Base-by-base conservation (phyloP, 1,140 invertebrate genomes). In the Oscheius sp. region DNA sequence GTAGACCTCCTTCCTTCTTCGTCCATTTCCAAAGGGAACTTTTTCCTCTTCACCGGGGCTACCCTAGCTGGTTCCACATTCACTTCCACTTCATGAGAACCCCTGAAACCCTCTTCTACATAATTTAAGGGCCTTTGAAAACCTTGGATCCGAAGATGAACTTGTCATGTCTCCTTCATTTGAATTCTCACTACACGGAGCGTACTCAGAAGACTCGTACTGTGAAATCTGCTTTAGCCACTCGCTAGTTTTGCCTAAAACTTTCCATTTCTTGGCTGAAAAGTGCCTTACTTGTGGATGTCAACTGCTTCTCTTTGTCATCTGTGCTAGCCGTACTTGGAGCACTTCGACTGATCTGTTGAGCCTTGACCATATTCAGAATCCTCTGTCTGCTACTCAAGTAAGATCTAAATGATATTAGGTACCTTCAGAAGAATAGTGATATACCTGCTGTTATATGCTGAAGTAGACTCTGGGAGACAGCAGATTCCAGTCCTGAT, bases 401-500 rank as follows among this genome's bases (percentile, higher is more conserved):
- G 67, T 49, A 72, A 26, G 36, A 52, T 58, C 63, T 63, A 63
- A 34, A 63, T 10, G 20, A 34, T 15, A 15, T n/a, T 63, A 10
- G 10, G 13, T 32, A 63, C 31, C 18, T 32, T 63, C 23, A 13
- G 15, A 10, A 29, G 20, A 32, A 13, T 63, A 29, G n/a, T 45
- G 42, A 45, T 32, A 34, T 63, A 63, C 61, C 61, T 29, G 61
- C 69, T 75, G 52, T 69, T 74, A 61, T 77, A 62, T 23, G 69
- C 75, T 23, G 73, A 77, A 23, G 49, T 78, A 1, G 63, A 29
- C 3, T 77, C 76, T n/a, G 68, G 62, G 1, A 46, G 38, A 34
- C 77, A 80, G 34, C 77, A 78, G 58, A 78, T 58, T 18, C 77
- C 73, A 20, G 58, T 70, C 7, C 73, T 35, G 4, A 78, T 10